Evolutionary conservation across 30 jellyfish, hydroid and myxozoan species (phyloP).

Genomic region (Haliclystus octoradiatus): DNA sequence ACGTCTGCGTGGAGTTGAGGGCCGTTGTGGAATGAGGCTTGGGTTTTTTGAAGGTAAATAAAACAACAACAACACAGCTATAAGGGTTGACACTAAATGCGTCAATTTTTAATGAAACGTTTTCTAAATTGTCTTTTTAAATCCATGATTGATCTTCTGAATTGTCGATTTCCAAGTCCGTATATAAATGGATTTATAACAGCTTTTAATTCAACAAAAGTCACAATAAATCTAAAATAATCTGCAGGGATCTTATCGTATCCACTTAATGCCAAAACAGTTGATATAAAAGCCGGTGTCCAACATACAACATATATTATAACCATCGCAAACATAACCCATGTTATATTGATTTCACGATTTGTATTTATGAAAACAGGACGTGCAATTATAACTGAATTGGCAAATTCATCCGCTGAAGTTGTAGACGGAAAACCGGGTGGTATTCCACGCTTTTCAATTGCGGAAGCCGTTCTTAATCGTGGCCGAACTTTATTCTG

Average conservation of each 20-base stretch:
- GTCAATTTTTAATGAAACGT: no score
- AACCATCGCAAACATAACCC: conserved; percentile 64
- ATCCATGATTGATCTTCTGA: conserved; percentile 38
- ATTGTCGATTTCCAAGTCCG: conserved; percentile 73
- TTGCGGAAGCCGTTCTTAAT: conserved; percentile 16
- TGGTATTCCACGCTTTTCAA: conserved; percentile 7
- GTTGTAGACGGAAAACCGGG: conserved; percentile 2
- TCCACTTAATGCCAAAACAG: conserved; percentile 1
- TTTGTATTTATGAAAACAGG: neutral
- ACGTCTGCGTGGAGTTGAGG: no score
- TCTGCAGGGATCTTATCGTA: neutral
- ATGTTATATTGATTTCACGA: conserved; percentile 58
- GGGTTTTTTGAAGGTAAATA: no score
- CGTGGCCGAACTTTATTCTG: conserved; percentile 41
- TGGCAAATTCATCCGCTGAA: neutral
- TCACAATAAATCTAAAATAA: conserved; percentile 7
- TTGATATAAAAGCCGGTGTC: conserved; percentile 70
- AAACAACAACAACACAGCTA: no score
- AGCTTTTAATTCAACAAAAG: conserved; percentile 70
- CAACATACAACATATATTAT: conserved; percentile 63
- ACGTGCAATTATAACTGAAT: neutral
- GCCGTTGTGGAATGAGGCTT: no score
- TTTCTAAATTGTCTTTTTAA: neutral
- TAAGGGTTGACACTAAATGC: no score
- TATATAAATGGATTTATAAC: conserved; percentile 63